Evolutionary conservation across 2,113 vertebrate genomes (phyloP), one percentile per base, ranked within the genome.

Genomic region (Trogon melanurus): DNA sequence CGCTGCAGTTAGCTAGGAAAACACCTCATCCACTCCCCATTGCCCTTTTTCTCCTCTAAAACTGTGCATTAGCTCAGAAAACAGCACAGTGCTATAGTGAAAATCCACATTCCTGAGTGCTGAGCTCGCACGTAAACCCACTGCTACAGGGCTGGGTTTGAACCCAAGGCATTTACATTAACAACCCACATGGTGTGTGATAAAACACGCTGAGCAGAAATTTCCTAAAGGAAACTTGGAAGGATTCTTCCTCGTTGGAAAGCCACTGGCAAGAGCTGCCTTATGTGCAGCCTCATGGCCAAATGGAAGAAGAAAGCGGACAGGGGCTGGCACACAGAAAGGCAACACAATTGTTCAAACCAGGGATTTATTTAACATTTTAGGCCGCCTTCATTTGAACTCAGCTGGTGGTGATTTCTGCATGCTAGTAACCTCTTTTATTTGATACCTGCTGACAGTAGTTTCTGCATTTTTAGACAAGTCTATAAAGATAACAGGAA

Each of bases 401-500:
- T 66, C 89, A 34, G 91, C 87, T 47, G 36, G 79, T 61, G 47
- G 57, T 21, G 20, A 80, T 66, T 73, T 57, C 79, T 94, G 94
- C 93, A 95, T 74, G 75, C 88, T 18, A 79, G 45, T 87, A 96
- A 94, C 87, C 70, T 78, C 93, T 91, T 97, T 89, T 27, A 96
- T 87, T 89, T 70, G 58, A 20, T 57, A 91, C 86, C 95, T 29
- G 57, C 23, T 87, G 93, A 93, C 14, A 78, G 81, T 45, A 89
- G 82, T 78, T 97, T 74, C 96, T 94, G 85, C 22, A 15, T 81
- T 94, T 96, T 94, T 60, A 96, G 88, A 75, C 60, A 94, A 88
- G 94, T 70, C 93, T 74, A n/a, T 54, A 65, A 95, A 96, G 93
- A 86, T 45, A 93, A 90, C 71, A 91, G 82, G 92, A 95, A 97